Percentiles rank a stretch among this genome's conserved stretches.
phyloP scores from a whole-genome alignment of 2,888 invertebrate species.

The Eupithecia exiguata region DNA sequence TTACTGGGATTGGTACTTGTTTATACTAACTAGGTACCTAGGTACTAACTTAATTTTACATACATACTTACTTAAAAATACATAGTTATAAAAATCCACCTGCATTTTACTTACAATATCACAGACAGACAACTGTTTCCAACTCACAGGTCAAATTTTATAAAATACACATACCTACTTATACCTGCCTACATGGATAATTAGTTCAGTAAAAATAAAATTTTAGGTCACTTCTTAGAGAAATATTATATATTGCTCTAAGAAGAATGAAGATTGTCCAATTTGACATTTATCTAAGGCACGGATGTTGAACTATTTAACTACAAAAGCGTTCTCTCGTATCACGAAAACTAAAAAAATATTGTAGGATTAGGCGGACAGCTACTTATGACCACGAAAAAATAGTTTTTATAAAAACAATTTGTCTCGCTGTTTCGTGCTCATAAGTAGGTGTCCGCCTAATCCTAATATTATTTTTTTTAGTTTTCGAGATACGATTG shows the following conservation, averaged over 20 bases:
- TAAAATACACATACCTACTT: neutral
- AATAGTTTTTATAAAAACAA: too few relatives aligned
- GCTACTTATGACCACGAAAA: neutral
- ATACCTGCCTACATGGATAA: neutral
- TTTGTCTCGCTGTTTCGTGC: too few relatives aligned
- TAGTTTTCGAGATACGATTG: too few relatives aligned
- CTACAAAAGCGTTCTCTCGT: neutral
- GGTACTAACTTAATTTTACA: too few relatives aligned
- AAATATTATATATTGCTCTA: too few relatives aligned
- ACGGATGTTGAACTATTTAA: neutral
- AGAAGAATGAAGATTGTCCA: neutral
- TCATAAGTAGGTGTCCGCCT: too few relatives aligned
- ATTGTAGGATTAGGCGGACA: neutral
- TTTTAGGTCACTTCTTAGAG: neutral
- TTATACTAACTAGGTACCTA: neutral
- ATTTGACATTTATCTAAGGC: neutral
- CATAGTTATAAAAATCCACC: slow-evolving; percentile 28
- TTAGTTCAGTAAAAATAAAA: neutral
- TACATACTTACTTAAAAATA: neutral
- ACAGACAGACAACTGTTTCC: slow-evolving; percentile 52
- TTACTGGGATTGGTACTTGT: neutral
- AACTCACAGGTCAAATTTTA: slow-evolving; percentile 4
- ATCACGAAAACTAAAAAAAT: neutral
- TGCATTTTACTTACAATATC: slow-evolving; percentile 52
- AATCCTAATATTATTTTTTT: too few relatives aligned